These are phyloP conservation scores for Arnoldichthys spilopterus DNA, from an alignment of 2,797 vertebrate species.

Conservation along the genomic window DNA sequence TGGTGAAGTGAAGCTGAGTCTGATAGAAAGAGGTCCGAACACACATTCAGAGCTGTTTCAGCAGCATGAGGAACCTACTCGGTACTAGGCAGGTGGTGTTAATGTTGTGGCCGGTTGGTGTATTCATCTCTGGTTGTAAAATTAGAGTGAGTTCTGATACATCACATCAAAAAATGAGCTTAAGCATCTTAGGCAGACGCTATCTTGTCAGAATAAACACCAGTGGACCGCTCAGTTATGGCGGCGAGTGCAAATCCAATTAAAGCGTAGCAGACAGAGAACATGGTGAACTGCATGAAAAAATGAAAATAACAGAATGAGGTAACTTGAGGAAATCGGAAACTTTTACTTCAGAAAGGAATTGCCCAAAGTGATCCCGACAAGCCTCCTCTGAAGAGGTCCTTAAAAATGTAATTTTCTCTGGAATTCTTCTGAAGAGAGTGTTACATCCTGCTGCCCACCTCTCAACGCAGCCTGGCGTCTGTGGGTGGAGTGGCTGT, in stretches of 20 bases:
- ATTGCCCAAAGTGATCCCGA: not conserved
- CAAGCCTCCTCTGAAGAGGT: not conserved
- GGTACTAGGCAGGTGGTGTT: too few species aligned
- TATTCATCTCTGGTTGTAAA: too few species aligned
- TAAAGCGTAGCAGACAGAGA: conserved; percentile 8
- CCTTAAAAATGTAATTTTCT: not conserved
- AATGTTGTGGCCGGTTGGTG: too few species aligned
- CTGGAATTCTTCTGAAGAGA: not conserved
- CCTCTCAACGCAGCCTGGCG: not conserved
- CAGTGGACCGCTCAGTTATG: not conserved
- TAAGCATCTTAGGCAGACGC: too few species aligned
- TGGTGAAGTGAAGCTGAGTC: too few species aligned
- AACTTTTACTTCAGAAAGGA: not conserved
- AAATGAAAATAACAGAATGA: not conserved
- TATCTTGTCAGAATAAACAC: not conserved
- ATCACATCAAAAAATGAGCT: too few species aligned
- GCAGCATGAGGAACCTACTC: too few species aligned
- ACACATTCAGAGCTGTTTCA: too few species aligned
- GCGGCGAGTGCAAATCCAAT: not conserved
- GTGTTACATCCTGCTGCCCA: not conserved
- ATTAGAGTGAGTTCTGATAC: too few species aligned
- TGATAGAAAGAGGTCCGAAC: too few species aligned
- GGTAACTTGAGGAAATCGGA: not conserved
- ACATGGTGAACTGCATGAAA: not conserved
- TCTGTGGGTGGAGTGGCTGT: not conserved